Base-by-base conservation (phyloP, 37 sponge, comb jelly and placozoan species). In the Corticium candelabrum region DNA sequence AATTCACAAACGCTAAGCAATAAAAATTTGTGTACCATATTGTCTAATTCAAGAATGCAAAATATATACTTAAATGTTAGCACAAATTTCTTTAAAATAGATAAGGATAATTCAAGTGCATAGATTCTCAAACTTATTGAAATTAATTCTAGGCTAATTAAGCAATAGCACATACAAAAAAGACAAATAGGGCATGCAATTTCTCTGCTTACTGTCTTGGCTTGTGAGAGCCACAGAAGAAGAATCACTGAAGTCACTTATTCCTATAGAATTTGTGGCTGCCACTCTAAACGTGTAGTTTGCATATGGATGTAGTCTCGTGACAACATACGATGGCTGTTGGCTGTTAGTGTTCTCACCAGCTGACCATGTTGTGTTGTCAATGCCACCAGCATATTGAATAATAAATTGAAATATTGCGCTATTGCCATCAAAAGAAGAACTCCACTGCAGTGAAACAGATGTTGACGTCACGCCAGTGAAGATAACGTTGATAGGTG, bases 161-260 rank as follows among this genome's bases (percentile, higher is more conserved):
- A n/a, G n/a, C n/a, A n/a, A n/a, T n/a, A n/a, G n/a, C n/a, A n/a
- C n/a, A n/a, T n/a, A n/a, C n/a, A n/a, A n/a, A n/a, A n/a, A n/a
- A n/a, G n/a, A 89, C 81, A n/a, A 50, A 50, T 50, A 50, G 21
- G 21, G 15, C 21, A 50, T 21, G 62, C 84, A 86, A 80, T 89
- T 86, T 76, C 84, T 86, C 41, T 83, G 74, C 69, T 85, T 81
- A 41, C 86, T 84, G 68, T 85, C 90, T 62, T 72, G 68, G 86
- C 86, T 83, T 34, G 15, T 21, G 2, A 86, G 68, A 2, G 29
- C 32, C 0, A 83, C 40, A 41, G 30, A 71, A 72, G 41, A 76
- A 57, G 87, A 78, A 27, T 27, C 62, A 50, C 62, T 50, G 62
- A 50, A 50, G 15, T 11, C 62, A 27, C 62, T 21, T 21, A 27